Percentiles rank a stretch among this genome's conserved stretches.
These are phyloP conservation scores for Noctua janthina DNA, from an alignment of 2,888 invertebrate genomes.

Conservation along the genomic window DNA sequence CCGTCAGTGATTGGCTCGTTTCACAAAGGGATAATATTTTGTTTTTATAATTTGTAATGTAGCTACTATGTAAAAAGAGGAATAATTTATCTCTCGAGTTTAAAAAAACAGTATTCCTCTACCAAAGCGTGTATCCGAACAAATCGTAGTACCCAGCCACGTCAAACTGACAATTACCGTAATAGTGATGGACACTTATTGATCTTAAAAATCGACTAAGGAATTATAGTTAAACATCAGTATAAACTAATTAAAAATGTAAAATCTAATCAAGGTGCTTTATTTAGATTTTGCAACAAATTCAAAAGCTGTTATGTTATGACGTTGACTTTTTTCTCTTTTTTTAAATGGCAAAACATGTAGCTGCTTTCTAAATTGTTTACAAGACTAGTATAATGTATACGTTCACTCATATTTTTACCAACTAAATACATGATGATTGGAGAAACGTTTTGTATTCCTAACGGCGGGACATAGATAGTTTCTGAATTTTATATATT, in stretches of 20 bases:
- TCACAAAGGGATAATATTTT: not conserved
- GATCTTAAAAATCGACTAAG: slow-evolving; percentile 26
- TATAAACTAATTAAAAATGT: not conserved
- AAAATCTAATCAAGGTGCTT: not conserved
- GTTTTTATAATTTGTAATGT: not conserved
- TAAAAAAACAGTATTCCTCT: not conserved
- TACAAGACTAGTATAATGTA: not conserved
- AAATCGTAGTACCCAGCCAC: slow-evolving; percentile 37
- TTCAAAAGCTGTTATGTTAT: not conserved
- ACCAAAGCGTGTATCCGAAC: slow-evolving; percentile 36
- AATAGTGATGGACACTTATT: slow-evolving; percentile 19
- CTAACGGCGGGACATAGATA: too few relatives aligned
- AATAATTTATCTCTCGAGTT: not conserved
- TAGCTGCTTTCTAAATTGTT: not conserved
- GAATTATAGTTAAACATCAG: accelerated
- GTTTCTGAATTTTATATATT: too few relatives aligned
- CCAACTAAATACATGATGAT: too few relatives aligned
- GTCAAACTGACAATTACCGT: slow-evolving; percentile 57
- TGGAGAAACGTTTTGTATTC: too few relatives aligned
- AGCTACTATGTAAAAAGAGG: too few relatives aligned
- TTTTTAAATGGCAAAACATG: too few relatives aligned
- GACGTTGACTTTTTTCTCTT: not conserved
- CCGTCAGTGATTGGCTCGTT: not conserved
- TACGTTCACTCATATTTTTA: too few relatives aligned
- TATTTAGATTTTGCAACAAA: not conserved